Base-by-base conservation (phyloP, 2,113 vertebrate species). In the Corythoichthys haematopterus region DNA sequence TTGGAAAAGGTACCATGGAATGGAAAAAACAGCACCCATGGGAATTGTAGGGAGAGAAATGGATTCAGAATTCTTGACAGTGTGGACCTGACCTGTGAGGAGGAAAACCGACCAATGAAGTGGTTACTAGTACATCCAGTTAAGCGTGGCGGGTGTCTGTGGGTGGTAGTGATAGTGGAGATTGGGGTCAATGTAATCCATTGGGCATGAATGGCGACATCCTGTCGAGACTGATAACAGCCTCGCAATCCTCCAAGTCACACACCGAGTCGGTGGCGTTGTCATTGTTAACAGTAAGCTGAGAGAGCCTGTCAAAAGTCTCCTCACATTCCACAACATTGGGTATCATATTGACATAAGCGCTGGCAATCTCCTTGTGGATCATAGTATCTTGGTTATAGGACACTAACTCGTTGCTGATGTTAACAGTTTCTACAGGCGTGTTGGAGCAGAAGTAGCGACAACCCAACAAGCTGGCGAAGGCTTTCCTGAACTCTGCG, bases 381-480 rank as follows among this genome's bases (percentile, higher is more conserved):
- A 94, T 87, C 74, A 91, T 87, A 0, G 94, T 93, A 80, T 96
- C 94, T 79, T 94, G 95, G 84, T 95, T 93, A 78, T 93, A 98
- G 40, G 95, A 96, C 65, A 97, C 85, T 60, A 97, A 91, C 86
- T 98, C 93, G 0, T 95, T 95, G 87, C 94, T 96, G 87, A 97
- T 92, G 88, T 96, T 94, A 48, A 94, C 93, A 0, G 94, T 95
- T 83, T 95, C 93, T 67, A 96, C 95, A 0, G 84, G 88, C 1
- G 93, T 95, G 67, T 70, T 88, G 64, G 93, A 86, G 84, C 94
- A 96, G 75, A 93, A 91, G 15, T 84, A 72, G 58, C 91, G 81
- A 0, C 96, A 98, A 6, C 96, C 95, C 80, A 99, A 65, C 4
- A 99, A 92, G 75, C 90, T 94, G 66, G 94, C 92, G 61, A 99